phyloP scores from a whole-genome alignment of 1,140 invertebrate species.

The Pomacea maculata region DNA sequence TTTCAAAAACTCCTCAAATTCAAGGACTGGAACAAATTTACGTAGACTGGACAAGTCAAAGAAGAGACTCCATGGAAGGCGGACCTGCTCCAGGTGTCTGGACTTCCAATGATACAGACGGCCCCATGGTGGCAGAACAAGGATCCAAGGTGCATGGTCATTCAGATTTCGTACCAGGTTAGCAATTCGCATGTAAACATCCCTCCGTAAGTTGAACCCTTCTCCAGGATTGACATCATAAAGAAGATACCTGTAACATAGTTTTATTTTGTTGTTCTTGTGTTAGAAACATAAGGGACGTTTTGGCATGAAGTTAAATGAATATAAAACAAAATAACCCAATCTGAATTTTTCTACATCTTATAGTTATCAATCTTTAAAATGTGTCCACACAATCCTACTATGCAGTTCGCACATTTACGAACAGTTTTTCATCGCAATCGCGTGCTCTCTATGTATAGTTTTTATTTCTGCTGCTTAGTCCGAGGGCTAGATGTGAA shows the following conservation, averaged over 20 bases:
- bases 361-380: background rate
- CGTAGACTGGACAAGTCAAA: conserved; percentile 86
- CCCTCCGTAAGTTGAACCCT: conserved; percentile 95
- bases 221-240: conserved; percentile 95
- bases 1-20: conserved; percentile 83
- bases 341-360: too few relatives aligned
- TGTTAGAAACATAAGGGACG: too few relatives aligned
- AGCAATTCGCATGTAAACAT: conserved; percentile 94
- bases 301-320: too few relatives aligned
- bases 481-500: too few relatives aligned
- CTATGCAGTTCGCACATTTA: background rate
- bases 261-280: too few relatives aligned
- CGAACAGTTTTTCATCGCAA: background rate
- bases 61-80: conserved; percentile 81
- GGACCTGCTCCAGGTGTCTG: conserved; percentile 67
- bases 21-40: conserved; percentile 85
- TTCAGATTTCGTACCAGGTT: conserved; percentile 77
- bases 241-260: conserved; percentile 70
- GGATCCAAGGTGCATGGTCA: conserved; percentile 67
- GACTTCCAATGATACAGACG: conserved; percentile 90
- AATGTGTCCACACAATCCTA: background rate
- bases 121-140: conserved; percentile 88
- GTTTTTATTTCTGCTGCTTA: too few relatives aligned
- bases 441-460: background rate
- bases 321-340: too few relatives aligned